These are phyloP conservation scores for Ophioninae sp. DNA, from an alignment of 2,888 invertebrate species.

Conservation along the genomic window DNA sequence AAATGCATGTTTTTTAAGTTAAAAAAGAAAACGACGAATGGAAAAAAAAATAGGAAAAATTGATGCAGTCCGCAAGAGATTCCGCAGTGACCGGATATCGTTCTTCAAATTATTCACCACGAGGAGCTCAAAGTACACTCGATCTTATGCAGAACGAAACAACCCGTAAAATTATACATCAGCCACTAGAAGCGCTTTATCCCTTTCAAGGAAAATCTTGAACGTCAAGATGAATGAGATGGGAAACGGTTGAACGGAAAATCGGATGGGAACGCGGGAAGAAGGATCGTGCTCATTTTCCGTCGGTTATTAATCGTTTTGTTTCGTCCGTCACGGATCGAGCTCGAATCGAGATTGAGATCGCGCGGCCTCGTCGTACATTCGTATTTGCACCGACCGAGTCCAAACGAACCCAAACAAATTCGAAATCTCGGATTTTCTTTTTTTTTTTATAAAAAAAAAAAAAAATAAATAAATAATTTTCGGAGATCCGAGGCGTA, in stretches of 20 bases:
- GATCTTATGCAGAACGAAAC: background rate
- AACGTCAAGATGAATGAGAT: conserved; percentile 25
- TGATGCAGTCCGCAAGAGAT: background rate
- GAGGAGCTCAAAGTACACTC: background rate
- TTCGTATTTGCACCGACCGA: too few relatives aligned
- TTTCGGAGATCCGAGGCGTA: too few relatives aligned
- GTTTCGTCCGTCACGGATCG: background rate
- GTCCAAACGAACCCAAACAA: too few relatives aligned
- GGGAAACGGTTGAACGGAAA: conserved; percentile 9
- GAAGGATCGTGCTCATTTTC: conserved; percentile 24
- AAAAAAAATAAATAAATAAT: too few relatives aligned
- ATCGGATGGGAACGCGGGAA: background rate
- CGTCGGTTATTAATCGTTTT: conserved; percentile 46
- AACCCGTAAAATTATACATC: background rate
- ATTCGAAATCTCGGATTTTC: too few relatives aligned
- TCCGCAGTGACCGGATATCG: background rate
- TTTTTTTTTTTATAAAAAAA: too few relatives aligned
- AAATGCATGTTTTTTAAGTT: too few relatives aligned
- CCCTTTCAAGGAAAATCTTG: background rate
- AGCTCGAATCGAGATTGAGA: too few relatives aligned
- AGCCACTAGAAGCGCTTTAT: background rate
- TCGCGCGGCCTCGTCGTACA: too few relatives aligned
- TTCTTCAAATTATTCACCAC: background rate
- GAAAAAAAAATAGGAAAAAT: too few relatives aligned
- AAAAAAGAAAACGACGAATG: too few relatives aligned